Conservation (phyloP, 2,797 vertebrate genomes). For the Sebastes miniatus region DNA sequence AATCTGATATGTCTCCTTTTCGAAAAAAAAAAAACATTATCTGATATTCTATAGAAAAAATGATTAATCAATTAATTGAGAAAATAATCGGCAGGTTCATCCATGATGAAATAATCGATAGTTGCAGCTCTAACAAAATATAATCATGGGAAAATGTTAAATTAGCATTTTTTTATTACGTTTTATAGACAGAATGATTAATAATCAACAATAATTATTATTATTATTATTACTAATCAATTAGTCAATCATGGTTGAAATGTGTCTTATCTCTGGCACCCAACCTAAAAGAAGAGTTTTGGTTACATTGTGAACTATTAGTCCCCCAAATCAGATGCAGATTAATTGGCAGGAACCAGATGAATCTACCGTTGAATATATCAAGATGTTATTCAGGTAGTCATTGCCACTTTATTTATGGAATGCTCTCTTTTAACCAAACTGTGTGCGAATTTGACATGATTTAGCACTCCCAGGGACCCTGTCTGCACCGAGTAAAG, state of each 20-base stretch:
- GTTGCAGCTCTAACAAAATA: not conserved
- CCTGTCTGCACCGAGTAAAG: not conserved
- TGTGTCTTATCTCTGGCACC: not conserved
- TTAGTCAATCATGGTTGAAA: not conserved
- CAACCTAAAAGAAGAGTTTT: not conserved
- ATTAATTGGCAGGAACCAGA: not conserved
- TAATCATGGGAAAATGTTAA: not conserved
- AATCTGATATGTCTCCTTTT: not conserved
- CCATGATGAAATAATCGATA: not conserved
- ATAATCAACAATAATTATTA: not conserved
- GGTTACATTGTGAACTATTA: not conserved
- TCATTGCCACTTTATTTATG: not conserved
- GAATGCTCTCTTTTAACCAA: not conserved
- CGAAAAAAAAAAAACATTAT: not conserved
- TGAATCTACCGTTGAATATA: not conserved
- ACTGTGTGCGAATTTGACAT: conserved; percentile 6
- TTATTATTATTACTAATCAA: not conserved
- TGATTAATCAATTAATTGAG: no score
- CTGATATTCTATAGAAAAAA: not conserved
- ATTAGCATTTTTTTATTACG: not conserved
- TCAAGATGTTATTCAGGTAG: conserved; percentile 4
- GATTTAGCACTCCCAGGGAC: conserved; percentile 9
- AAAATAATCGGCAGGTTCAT: no score
- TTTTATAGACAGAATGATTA: not conserved
- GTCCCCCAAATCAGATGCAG: not conserved